Base-by-base conservation (phyloP, 2,888 invertebrate species). In the Caenorhabditis sp. region DNA sequence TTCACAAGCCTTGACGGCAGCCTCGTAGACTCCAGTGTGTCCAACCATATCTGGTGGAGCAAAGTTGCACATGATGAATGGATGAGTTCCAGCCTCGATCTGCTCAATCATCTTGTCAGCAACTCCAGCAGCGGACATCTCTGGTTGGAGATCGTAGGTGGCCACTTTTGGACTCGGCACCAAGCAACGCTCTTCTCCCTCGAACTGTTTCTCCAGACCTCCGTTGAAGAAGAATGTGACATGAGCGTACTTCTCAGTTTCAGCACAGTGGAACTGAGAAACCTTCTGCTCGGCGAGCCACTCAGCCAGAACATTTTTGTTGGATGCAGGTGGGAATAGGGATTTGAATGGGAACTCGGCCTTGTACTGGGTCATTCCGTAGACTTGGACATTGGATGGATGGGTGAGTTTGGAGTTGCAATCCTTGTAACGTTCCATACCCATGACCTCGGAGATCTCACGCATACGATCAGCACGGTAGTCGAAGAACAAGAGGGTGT, bases 141-240 rank as follows among this genome's bases (percentile, higher is more conserved):
- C 93, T 8, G 93, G 93, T 80, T 92, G 87, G 24, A 92, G 88
- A 84, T 93, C 93, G 84, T 93, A 93, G 0, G 93, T 93, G 54
- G 93, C 92, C 19, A 68, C 89, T 88, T 93, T 93, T 16, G 93
- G 93, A 35, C 93, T 93, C 1, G 93, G 91, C n/a, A 93, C 93
- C 92, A 93, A 89, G 59, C 89, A 82, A 5, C 93, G 88, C 19
- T 93, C 93, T 87, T 93, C 93, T 51, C 87, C 88, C 19, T 91
- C 90, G 82, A 93, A 93, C 28, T 90, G 90, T 35, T 89, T 89
- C 85, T 93, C 93, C 56, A 91, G 89, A 6, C 93, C 93, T n/a
- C 93, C 93, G 81, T 93, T 93, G 91, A 93, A 93, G 90, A 93
- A 93, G 87, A 93, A 93, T 0, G 93, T 93, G n/a, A 93, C 93